Evolutionary conservation across 1,140 invertebrate species (phyloP).

Genomic region (Atta cephalotes): DNA sequence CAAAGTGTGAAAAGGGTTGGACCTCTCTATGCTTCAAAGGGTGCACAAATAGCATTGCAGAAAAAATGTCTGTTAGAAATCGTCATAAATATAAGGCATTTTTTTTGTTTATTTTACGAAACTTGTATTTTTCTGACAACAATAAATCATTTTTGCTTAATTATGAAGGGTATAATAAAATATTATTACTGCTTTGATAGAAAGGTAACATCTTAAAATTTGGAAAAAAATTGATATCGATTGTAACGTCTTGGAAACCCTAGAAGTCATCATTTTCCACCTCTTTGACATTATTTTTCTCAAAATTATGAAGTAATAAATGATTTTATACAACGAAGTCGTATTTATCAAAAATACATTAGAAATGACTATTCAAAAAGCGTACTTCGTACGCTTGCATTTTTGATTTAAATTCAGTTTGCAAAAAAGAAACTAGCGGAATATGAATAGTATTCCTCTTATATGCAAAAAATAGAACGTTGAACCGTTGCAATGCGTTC

Average conservation of each 20-base stretch:
- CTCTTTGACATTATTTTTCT: no score
- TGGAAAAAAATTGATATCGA: no score
- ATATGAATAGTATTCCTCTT: not conserved
- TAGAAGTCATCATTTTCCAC: no score
- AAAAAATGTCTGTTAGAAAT: conserved; percentile 36
- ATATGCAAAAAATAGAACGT: conserved; percentile 19
- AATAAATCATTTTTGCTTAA: conserved; percentile 1
- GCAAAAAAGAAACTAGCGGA: not conserved
- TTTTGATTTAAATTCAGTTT: not conserved
- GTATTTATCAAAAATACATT: no score
- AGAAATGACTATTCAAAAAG: no score
- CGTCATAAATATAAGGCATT: not conserved
- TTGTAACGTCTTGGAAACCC: no score
- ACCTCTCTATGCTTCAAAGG: conserved; percentile 2
- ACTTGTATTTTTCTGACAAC: not conserved
- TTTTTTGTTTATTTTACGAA: not conserved
- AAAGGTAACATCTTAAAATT: no score
- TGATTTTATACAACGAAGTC: no score
- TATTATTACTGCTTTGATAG: no score
- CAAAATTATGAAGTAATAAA: no score
- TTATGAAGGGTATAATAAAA: not conserved
- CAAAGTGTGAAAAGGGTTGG: conserved; percentile 79
- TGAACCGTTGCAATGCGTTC: conserved; percentile 28
- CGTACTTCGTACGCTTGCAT: not conserved
- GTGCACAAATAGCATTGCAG: conserved; percentile 31